Evolutionary conservation across 2,888 invertebrate species (phyloP).

Genomic region (Papilio elwesi): DNA sequence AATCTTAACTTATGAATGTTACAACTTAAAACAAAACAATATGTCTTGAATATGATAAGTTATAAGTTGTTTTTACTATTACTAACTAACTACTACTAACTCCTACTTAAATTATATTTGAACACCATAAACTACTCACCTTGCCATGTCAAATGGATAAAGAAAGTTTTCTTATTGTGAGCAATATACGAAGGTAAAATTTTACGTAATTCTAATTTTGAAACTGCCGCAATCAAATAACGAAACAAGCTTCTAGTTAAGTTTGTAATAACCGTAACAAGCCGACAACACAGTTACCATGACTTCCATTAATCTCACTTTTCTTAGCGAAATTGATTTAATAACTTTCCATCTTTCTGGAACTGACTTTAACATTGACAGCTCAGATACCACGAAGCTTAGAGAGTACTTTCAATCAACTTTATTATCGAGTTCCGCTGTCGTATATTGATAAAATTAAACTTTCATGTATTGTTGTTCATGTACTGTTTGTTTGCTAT

Average conservation of each 20-base stretch:
- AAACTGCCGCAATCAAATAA: conserved; percentile 4
- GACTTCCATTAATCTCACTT: conserved; percentile 17
- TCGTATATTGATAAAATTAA: conserved; percentile 11
- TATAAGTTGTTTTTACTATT: no score
- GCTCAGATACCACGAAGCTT: conserved; percentile 16
- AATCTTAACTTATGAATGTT: no score
- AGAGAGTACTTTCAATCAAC: conserved; percentile 13
- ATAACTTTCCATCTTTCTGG: conserved; percentile 34
- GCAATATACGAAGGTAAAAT: neutral
- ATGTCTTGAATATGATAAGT: no score
- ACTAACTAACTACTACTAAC: no score
- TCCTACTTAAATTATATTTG: no score
- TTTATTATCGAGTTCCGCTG: conserved; percentile 13
- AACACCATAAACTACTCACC: no score
- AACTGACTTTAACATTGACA: conserved; percentile 27
- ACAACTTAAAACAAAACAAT: no score
- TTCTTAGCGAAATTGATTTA: conserved; percentile 29
- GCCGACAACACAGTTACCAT: conserved; percentile 15
- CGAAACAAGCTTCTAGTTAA: conserved; percentile 20
- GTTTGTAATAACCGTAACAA: conserved; percentile 17
- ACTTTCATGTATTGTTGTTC: neutral
- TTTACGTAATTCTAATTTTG: neutral
- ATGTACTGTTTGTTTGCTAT: no score
- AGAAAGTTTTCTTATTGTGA: no score
- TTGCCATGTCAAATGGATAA: no score